Evolutionary conservation across 1,140 invertebrate species (phyloP).

Genomic region (Acromyrmex charruanus): DNA sequence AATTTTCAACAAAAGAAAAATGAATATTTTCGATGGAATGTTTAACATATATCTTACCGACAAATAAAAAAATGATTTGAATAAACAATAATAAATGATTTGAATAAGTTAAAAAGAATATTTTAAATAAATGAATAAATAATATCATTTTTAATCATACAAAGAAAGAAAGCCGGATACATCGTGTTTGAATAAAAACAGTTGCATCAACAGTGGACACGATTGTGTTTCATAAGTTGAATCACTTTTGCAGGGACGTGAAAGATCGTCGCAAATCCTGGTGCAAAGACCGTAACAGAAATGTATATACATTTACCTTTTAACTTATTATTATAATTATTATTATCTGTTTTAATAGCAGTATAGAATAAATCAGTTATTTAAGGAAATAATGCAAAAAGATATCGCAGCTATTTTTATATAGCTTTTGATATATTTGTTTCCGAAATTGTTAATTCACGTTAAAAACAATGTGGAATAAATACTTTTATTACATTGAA

Average conservation of each 20-base stretch:
- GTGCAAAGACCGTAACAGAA: background rate
- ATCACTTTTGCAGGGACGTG: background rate
- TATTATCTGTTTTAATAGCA: background rate
- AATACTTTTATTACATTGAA: background rate
- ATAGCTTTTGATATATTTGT: background rate
- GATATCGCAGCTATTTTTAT: background rate
- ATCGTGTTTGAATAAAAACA: background rate
- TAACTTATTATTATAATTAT: background rate
- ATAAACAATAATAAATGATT: background rate
- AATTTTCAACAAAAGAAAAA: background rate
- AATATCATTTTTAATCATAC: background rate
- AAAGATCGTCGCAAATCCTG: background rate
- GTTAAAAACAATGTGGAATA: background rate
- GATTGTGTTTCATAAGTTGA: background rate
- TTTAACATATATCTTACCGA: background rate
- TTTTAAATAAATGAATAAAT: constrained; percentile 12
- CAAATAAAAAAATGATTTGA: background rate
- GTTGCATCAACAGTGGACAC: background rate
- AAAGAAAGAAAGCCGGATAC: background rate
- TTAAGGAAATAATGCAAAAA: background rate
- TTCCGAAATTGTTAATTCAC: background rate
- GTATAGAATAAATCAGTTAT: background rate
- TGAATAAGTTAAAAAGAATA: background rate
- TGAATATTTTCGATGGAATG: background rate
- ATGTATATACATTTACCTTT: background rate